Evolutionary conservation across 2,797 vertebrate species (phyloP), one percentile per base, ranked within the genome.

Genomic region (Peromyscus aztecus): DNA sequence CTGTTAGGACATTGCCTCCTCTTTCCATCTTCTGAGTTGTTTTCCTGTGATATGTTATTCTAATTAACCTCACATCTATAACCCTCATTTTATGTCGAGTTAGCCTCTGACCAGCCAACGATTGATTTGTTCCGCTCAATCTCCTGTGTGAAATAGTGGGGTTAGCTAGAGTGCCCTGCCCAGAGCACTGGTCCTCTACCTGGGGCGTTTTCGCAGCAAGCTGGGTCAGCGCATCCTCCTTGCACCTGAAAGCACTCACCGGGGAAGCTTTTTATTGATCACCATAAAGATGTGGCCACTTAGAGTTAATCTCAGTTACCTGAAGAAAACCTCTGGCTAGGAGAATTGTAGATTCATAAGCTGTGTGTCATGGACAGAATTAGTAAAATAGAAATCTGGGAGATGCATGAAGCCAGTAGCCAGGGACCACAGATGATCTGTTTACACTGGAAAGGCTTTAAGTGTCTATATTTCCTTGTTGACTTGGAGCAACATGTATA

Each of bases 61-160:
- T 95, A 97, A 96, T 95, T 77, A 96, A 76, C 59, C 87, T 97
- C 94, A 97, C 94, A 91, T 97, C 84, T 55, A 34, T 82, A 97
- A 96, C 90, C 97, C 96, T 97, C 94, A 67, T 97, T 98, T 94
- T 90, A 88, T 96, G 97, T 97, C 91, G 6, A 96, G 97, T 98
- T 98, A 98, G 98, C 97, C 98, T 93, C 96, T 98, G 98, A 98
- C 97, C 97, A 98, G 95, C 95, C 97, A 98, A 97, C n/a, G 52
- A 86, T 97, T 98, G 97, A 97, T 97, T 98, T 96, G 95, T 98
- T 98, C 97, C 89, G 2, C 98, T 98, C 97, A 97, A 90, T 98
- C 97, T 98, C 97, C 96, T 97, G 67, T 97, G 92, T 92, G 65
- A 59, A 94, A 82, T 91, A 82, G 52, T 87, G 71, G 57, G 55